phyloP scores from a whole-genome alignment of 2,888 invertebrate genomes.

The Tiliacea citrago region DNA sequence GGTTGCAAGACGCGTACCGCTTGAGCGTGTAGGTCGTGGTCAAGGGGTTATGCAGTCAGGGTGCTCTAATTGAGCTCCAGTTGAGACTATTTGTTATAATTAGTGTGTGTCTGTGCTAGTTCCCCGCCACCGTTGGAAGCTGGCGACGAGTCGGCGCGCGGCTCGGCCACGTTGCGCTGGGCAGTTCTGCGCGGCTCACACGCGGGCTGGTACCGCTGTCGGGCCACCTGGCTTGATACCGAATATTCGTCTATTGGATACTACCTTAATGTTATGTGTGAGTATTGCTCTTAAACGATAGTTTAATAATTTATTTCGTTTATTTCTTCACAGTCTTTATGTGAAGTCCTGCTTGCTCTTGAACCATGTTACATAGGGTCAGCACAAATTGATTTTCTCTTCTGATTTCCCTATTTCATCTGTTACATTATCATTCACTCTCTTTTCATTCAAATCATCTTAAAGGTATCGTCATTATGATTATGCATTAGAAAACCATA shows the following conservation, averaged over 20 bases:
- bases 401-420: neutral
- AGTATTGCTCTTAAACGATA: constrained; percentile 83
- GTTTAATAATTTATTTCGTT: neutral
- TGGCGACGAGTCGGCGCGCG: constrained; percentile 72
- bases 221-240: constrained; percentile 95
- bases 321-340: neutral
- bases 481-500: neutral
- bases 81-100: no score
- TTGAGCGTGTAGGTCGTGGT: neutral
- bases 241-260: constrained; percentile 97
- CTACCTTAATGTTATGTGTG: constrained; percentile 96
- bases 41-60: neutral
- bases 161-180: constrained; percentile 95
- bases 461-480: neutral
- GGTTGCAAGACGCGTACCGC: neutral
- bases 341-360: neutral
- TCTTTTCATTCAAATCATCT: neutral
- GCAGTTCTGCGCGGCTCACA: constrained; percentile 94
- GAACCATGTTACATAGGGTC: neutral
- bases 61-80: neutral
- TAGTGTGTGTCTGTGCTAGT: constrained; percentile 58
- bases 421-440: neutral
- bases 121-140: constrained; percentile 78
- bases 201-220: constrained; percentile 98
- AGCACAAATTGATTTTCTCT: neutral